Evolutionary conservation across 1,140 invertebrate genomes (phyloP), one percentile per base, ranked within the genome.

Genomic region (Oryctes rhinoceros): DNA sequence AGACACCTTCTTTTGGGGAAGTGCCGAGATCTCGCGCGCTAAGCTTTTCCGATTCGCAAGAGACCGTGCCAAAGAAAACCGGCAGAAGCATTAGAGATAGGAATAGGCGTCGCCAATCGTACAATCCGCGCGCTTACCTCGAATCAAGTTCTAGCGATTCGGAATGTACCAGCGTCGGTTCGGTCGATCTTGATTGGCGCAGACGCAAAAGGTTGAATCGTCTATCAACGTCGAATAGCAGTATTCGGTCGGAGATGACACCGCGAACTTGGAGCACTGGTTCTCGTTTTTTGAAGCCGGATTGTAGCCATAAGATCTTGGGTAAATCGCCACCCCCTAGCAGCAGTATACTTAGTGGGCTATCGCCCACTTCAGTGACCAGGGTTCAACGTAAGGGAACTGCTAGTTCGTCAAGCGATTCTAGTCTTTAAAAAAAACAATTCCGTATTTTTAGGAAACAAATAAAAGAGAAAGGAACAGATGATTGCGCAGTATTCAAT

Each of bases 51-150:
- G 84, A 86, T 76, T 82, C 83, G 10, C 84, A 82, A 13, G 84
- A 85, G 75, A 83, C 82, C 35, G 81, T 86, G 74, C 85, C 84
- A 9, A 86, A 83, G 67, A 84, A 85, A 76, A 82, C 78, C 20
- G 18, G 85, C 13, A 84, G 84, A 78, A 86, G 86, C 77, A 88
- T 90, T 47, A 85, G 88, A 30, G 90, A 90, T 37, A 85, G 90
- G 18, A 91, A 90, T 24, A 81, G 90, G 5, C 84, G 90, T 6
- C 84, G 90, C 6, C 87, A 90, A 77, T 90, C 89, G 44, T 91
- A 91, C 82, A 91, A 91, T 86, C 90, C 90, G 15, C 84, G 89
- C 86, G 87, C 87, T 81, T 83, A 87, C 87, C 76, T 85, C 9
- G 89, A 84, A 84, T 89, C 78, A 84, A 89, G 85, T 86, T 87